Evolutionary conservation across 2,797 vertebrate genomes (phyloP).

Genomic region (Lacerta agilis): DNA sequence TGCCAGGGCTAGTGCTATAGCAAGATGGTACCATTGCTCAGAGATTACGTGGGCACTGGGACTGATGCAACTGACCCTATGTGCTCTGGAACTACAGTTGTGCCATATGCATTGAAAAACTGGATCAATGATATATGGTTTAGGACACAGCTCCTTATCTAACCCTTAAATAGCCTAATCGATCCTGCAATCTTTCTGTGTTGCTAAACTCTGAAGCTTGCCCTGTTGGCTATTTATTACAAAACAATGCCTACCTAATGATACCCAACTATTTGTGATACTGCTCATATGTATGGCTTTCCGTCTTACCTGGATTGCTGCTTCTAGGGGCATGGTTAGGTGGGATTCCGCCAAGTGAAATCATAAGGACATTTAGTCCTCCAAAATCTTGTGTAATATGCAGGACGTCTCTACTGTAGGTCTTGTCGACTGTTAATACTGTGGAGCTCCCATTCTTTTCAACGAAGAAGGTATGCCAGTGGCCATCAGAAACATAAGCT

Average conservation of each 20-base stretch:
- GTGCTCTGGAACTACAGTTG: background rate
- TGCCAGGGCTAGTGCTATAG: background rate
- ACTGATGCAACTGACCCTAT: background rate
- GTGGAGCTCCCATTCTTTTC: slow-evolving; percentile 88
- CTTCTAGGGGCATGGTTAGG: slow-evolving; percentile 83
- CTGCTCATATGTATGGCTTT: background rate
- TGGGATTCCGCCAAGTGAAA: slow-evolving; percentile 93
- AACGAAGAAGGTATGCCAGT: slow-evolving; percentile 90
- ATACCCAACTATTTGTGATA: background rate
- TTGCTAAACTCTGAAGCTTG: slow-evolving; percentile 23
- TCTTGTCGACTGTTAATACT: slow-evolving; percentile 81
- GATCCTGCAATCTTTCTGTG: background rate
- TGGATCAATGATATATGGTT: background rate
- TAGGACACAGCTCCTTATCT: background rate
- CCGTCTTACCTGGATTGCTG: slow-evolving; percentile 82
- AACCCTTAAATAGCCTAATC: background rate
- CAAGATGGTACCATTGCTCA: background rate
- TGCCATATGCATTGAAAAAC: background rate
- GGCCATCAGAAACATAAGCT: slow-evolving; percentile 86
- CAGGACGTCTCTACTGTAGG: slow-evolving; percentile 80
- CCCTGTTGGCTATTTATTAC: background rate
- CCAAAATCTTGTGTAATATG: slow-evolving; percentile 94
- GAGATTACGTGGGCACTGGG: background rate
- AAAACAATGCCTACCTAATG: too few relatives aligned
- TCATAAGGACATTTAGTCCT: slow-evolving; percentile 86